These are phyloP conservation scores for Strigops habroptila DNA, from an alignment of 2,113 vertebrate species.

Conservation along the genomic window DNA sequence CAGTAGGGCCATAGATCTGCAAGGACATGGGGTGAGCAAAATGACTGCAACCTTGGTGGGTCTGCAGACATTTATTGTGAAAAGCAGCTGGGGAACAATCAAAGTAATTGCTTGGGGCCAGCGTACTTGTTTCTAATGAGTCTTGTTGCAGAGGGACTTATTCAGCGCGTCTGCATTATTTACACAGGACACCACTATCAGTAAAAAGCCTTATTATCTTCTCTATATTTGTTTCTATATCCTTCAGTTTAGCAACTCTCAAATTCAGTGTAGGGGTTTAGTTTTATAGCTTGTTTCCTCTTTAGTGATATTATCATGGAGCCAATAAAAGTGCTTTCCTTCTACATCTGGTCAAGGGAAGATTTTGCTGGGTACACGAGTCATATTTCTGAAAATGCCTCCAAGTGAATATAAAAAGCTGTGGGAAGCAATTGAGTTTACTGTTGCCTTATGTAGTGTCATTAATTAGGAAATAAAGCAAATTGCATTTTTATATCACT, in stretches of 20 bases:
- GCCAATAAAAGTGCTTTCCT: slow-evolving; percentile 56
- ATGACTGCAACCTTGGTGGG: background rate
- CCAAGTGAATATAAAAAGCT: slow-evolving; percentile 60
- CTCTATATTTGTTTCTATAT: slow-evolving; percentile 45
- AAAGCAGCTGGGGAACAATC: slow-evolving; percentile 41
- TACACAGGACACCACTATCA: slow-evolving; percentile 53
- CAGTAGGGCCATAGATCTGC: background rate
- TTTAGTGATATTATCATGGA: slow-evolving; percentile 55
- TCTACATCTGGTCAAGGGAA: slow-evolving; percentile 62
- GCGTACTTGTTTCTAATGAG: slow-evolving; percentile 35
- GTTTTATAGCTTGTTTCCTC: slow-evolving; percentile 64
- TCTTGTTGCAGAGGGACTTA: slow-evolving; percentile 11
- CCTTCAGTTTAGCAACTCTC: slow-evolving; percentile 35
- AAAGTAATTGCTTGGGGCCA: slow-evolving; percentile 50
- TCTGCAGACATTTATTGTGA: background rate
- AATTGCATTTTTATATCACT: slow-evolving; percentile 59
- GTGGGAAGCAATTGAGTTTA: slow-evolving; percentile 65
- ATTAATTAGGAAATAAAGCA: slow-evolving; percentile 68
- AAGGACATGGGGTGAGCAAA: background rate
- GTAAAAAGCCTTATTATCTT: slow-evolving; percentile 50
- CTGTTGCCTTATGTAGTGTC: slow-evolving; percentile 53
- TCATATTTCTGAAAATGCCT: slow-evolving; percentile 54
- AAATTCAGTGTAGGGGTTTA: background rate
- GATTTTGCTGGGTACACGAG: slow-evolving; percentile 49
- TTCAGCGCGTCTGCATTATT: slow-evolving; percentile 13